These are phyloP conservation scores for Odocoileus hemionus DNA, from an alignment of 2,113 vertebrate species.

Conservation along the genomic window DNA sequence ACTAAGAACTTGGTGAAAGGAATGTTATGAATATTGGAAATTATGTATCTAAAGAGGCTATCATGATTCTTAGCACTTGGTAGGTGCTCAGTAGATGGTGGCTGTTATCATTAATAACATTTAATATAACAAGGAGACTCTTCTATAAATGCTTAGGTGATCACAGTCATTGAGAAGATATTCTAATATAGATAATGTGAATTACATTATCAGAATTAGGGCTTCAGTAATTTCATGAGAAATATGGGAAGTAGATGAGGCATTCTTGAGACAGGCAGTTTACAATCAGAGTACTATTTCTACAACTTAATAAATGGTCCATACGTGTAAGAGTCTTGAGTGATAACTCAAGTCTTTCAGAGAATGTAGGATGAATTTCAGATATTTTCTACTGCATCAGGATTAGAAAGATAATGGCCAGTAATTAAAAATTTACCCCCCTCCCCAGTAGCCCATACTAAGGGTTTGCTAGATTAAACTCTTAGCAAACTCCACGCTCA, in stretches of 20 bases:
- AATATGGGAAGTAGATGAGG: not conserved
- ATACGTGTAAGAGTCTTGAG: not conserved
- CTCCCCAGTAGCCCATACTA: not conserved
- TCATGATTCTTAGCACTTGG: not conserved
- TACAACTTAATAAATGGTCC: not conserved
- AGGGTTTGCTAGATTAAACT: not conserved
- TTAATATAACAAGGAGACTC: slow-evolving; percentile 1
- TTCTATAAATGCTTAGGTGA: slow-evolving; percentile 19
- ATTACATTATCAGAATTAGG: not conserved
- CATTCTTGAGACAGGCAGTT: not conserved
- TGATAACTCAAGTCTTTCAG: not conserved
- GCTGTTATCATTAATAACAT: not conserved
- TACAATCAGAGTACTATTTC: not conserved
- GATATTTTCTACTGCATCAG: not conserved
- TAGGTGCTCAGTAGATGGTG: not conserved
- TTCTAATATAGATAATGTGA: not conserved
- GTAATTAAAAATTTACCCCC: not conserved
- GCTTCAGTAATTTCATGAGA: slow-evolving; percentile 1
- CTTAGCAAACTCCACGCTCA: too few relatives aligned
- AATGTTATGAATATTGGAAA: not conserved
- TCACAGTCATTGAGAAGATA: not conserved
- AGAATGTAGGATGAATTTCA: not conserved
- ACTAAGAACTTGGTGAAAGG: not conserved
- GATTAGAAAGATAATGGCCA: not conserved
- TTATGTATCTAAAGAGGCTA: slow-evolving; percentile 8